A percentile compares a stretch with the other conserved stretches of the same genome.
phyloP scores from a whole-genome alignment of 2,888 invertebrate species.

The Blomia tropicalis region DNA sequence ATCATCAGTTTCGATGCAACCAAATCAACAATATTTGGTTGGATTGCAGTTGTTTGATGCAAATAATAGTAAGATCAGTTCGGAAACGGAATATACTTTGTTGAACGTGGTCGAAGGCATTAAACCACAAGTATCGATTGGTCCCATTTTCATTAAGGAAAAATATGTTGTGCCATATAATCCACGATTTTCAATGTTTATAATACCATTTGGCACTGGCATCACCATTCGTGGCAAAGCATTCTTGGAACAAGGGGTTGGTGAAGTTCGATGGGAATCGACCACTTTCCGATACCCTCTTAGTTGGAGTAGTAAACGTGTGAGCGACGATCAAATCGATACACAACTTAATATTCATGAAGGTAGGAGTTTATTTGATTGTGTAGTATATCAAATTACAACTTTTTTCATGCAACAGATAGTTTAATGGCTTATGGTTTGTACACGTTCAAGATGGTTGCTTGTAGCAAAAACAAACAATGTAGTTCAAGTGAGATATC shows the following conservation, averaged over 20 bases:
- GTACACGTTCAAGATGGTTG: slow-evolving; percentile 27
- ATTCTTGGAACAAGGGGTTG: slow-evolving; percentile 13
- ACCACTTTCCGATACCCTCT: slow-evolving; percentile 21
- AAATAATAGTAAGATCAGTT: slow-evolving; percentile 25
- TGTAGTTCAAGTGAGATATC: slow-evolving; percentile 28
- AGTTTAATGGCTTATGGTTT: slow-evolving; percentile 28
- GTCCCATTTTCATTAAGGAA: slow-evolving; percentile 21
- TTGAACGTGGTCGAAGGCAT: slow-evolving; percentile 27
- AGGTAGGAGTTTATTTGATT: slow-evolving; percentile 12
- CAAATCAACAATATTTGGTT: slow-evolving; percentile 27
- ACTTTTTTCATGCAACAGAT: not conserved
- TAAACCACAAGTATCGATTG: slow-evolving; percentile 28
- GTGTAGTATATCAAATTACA: not conserved
- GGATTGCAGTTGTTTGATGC: slow-evolving; percentile 29
- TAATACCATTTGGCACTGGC: slow-evolving; percentile 22
- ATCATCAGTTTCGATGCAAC: slow-evolving; percentile 22
- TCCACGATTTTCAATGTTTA: slow-evolving; percentile 16
- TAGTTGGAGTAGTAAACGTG: slow-evolving; percentile 17
- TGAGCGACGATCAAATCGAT: slow-evolving; percentile 1
- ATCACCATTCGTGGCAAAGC: slow-evolving; percentile 16
- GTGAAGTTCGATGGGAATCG: slow-evolving; percentile 27
- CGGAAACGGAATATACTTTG: slow-evolving; percentile 25
- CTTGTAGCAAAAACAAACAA: slow-evolving; percentile 26
- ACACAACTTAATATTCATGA: slow-evolving; percentile 20
- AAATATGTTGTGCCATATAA: slow-evolving; percentile 22